Percentiles rank a stretch among this genome's conserved stretches.
Evolutionary conservation across 1,140 invertebrate species (phyloP).

Genomic region (Nasonia longicornis): DNA sequence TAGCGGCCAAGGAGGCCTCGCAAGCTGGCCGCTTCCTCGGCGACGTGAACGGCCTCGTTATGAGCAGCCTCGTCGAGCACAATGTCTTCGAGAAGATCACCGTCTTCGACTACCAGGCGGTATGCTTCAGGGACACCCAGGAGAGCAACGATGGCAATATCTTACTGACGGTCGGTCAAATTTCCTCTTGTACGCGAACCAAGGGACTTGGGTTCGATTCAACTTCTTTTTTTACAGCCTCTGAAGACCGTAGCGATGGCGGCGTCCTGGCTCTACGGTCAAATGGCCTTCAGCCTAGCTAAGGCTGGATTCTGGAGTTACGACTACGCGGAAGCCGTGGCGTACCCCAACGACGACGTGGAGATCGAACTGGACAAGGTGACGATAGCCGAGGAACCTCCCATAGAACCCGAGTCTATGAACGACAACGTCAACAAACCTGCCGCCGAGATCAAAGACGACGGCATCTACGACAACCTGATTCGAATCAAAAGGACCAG

Average conservation of each 20-base stretch:
- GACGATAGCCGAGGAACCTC: conserved; percentile 60
- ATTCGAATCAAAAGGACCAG: conserved; percentile 82
- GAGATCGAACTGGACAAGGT: conserved; percentile 57
- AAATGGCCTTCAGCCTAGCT: conserved; percentile 66
- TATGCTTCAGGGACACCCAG: conserved; percentile 79
- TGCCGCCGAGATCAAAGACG: conserved; percentile 65
- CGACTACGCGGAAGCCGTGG: conserved; percentile 61
- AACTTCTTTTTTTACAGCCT: conserved; percentile 59
- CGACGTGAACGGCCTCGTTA: conserved; percentile 81
- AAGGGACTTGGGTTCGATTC: background rate
- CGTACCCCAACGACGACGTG: conserved; percentile 56
- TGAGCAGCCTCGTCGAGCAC: conserved; percentile 82
- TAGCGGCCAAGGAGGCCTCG: conserved; percentile 78
- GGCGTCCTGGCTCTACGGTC: conserved; percentile 67
- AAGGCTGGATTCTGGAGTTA: conserved; percentile 63
- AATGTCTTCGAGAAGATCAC: conserved; percentile 82
- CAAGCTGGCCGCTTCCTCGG: conserved; percentile 89
- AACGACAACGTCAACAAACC: conserved; percentile 63
- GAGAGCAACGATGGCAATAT: conserved; percentile 73
- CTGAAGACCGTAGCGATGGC: conserved; percentile 62
- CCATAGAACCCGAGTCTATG: conserved; percentile 52
- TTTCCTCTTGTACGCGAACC: no score
- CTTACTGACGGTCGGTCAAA: conserved; percentile 73
- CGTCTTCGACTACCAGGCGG: conserved; percentile 91
- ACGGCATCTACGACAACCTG: conserved; percentile 72